Percentiles rank a stretch among this genome's conserved stretches.
These are phyloP conservation scores for Eulemur macaco DNA, from an alignment of 2,113 vertebrate genomes.

Conservation along the genomic window DNA sequence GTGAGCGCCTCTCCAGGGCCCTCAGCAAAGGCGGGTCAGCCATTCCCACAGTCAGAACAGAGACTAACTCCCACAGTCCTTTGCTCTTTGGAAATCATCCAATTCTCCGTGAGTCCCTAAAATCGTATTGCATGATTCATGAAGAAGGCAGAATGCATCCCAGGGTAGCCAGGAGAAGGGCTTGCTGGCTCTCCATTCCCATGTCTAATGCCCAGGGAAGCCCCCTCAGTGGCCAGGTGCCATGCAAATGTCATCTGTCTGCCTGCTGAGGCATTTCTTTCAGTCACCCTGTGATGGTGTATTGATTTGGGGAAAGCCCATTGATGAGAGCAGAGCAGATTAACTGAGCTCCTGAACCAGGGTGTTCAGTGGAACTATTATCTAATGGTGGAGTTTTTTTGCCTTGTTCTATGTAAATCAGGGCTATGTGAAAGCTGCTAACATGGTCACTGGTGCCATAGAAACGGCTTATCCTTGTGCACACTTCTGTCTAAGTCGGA, in stretches of 20 bases:
- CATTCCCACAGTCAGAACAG: neutral
- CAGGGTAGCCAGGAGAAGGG: neutral
- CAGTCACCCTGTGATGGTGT: neutral
- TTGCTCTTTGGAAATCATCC: neutral
- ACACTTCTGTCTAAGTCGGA: neutral
- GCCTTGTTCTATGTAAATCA: neutral
- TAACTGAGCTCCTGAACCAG: slow-evolving; percentile 16
- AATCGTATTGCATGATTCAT: neutral
- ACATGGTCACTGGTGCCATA: neutral
- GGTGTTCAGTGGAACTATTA: neutral
- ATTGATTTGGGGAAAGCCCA: neutral
- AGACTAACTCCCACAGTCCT: neutral
- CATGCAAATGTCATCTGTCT: neutral
- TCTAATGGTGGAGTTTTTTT: neutral
- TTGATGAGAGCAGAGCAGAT: neutral
- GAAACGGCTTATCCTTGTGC: neutral
- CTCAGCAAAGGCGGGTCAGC: neutral
- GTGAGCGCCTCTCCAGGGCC: neutral
- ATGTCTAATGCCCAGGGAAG: neutral
- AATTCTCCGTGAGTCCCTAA: neutral
- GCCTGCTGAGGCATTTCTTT: neutral
- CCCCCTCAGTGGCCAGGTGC: neutral
- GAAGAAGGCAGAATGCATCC: neutral
- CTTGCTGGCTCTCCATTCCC: neutral
- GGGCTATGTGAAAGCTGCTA: neutral